Percentiles rank a stretch among this genome's conserved stretches.
phyloP scores from a whole-genome alignment of 1,140 invertebrate species.

The Druon quercuslanigerum region DNA sequence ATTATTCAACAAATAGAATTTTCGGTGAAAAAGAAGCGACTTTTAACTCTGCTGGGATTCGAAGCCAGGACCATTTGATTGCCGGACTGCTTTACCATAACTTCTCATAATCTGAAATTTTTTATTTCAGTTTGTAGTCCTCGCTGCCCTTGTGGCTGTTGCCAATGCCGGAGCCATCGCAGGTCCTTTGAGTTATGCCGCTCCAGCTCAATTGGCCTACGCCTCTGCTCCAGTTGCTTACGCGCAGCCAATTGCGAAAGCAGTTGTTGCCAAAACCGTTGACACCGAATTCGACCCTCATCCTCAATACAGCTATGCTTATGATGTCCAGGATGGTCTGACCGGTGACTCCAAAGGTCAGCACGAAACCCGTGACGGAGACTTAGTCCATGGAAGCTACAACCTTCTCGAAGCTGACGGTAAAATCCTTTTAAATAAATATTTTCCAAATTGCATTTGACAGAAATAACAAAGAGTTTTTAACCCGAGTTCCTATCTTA shows the following conservation, averaged over 20 bases:
- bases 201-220: slow-evolving; percentile 38
- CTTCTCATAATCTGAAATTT: too few species aligned
- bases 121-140: slow-evolving; percentile 67
- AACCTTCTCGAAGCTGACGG: slow-evolving; percentile 78
- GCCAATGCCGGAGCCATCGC: slow-evolving; percentile 65
- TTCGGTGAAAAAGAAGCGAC: too few species aligned
- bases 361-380: slow-evolving; percentile 32
- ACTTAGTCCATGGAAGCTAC: slow-evolving; percentile 70
- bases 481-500: too few species aligned
- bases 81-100: too few species aligned
- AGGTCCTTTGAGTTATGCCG: slow-evolving; percentile 43
- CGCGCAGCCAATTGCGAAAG: slow-evolving; percentile 34
- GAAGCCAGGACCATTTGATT: too few species aligned
- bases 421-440: too few species aligned
- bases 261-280: slow-evolving; percentile 57
- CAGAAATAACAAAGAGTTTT: too few species aligned
- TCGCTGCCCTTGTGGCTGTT: slow-evolving; percentile 70
- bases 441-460: too few species aligned
- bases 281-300: slow-evolving; percentile 76
- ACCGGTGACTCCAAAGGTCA: slow-evolving; percentile 32
- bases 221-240: slow-evolving; percentile 38
- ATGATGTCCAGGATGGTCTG: slow-evolving; percentile 69
- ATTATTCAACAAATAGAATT: too few species aligned
- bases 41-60: too few species aligned
- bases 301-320: slow-evolving; percentile 81